Evolutionary conservation across 2,888 invertebrate genomes (phyloP).

Genomic region (Psylliodes chrysocephalus): DNA sequence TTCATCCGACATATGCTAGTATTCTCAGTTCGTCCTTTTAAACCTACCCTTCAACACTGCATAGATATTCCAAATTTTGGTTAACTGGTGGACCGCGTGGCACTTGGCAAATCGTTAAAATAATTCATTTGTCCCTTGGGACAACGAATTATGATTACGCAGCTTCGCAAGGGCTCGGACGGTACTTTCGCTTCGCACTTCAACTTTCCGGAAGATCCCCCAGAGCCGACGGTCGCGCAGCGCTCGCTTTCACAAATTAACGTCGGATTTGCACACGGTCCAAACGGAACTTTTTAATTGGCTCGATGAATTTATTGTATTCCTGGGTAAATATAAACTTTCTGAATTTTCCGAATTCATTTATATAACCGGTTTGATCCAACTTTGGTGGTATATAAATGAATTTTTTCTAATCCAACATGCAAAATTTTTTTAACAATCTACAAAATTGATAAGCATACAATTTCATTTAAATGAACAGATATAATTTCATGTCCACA

Average conservation of each 20-base stretch:
- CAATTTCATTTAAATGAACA: too few species aligned
- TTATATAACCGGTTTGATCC: too few species aligned
- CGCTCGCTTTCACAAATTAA: conserved; percentile 35
- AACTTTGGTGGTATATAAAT: too few species aligned
- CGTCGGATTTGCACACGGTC: conserved; percentile 26
- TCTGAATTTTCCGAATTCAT: not conserved
- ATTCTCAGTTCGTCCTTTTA: not conserved
- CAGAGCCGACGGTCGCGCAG: conserved; percentile 12
- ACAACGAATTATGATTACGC: conserved; percentile 58
- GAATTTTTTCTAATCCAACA: too few species aligned
- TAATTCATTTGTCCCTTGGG: conserved; percentile 59
- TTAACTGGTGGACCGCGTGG: conserved; percentile 23
- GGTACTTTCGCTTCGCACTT: not conserved
- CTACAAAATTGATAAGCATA: too few species aligned
- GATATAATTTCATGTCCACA: too few species aligned
- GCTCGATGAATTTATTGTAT: conserved; percentile 32
- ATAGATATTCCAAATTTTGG: conserved; percentile 34
- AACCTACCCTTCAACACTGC: conserved; percentile 6
- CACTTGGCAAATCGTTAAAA: conserved; percentile 53
- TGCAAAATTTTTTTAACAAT: too few species aligned
- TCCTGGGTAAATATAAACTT: conserved; percentile 9
- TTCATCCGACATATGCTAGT: too few species aligned
- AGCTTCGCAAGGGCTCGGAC: conserved; percentile 16
- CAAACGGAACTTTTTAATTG: conserved; percentile 36
- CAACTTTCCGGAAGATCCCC: conserved; percentile 1